Conservation (phyloP, 2,113 vertebrate genomes). For the Scatophagus argus region DNA sequence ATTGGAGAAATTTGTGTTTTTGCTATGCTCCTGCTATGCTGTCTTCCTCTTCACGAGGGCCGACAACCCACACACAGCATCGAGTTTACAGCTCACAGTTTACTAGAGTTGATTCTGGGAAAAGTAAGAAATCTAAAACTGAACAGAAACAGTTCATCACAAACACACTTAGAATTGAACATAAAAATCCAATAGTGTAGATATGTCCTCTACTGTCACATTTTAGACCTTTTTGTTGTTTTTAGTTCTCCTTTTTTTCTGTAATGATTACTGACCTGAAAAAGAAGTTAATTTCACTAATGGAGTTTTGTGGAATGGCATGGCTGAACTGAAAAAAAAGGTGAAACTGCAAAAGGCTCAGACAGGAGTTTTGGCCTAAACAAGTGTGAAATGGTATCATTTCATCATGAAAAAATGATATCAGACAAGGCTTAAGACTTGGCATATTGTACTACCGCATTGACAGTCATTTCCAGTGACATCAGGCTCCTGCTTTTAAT, state of each 20-base stretch:
- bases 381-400: background rate
- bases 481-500: background rate
- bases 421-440: background rate
- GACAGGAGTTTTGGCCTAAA: background rate
- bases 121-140: conserved; percentile 19
- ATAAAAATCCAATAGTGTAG: background rate
- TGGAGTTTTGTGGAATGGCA: background rate
- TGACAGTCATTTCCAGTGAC: background rate
- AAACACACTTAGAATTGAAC: background rate
- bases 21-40: background rate
- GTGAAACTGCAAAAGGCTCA: background rate
- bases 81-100: background rate
- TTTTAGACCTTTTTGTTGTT: background rate
- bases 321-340: background rate
- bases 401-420: background rate
- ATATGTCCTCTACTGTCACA: background rate
- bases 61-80: background rate
- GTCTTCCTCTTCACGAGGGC: background rate
- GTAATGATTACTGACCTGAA: background rate
- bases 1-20: conserved; percentile 3
- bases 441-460: background rate
- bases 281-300: background rate
- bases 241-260: background rate
- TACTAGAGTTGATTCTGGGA: background rate
- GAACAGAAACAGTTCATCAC: background rate